Percentiles rank a stretch among this genome's conserved stretches.
phyloP scores from a whole-genome alignment of 2,113 vertebrate species.

The Delphinus delphis region DNA sequence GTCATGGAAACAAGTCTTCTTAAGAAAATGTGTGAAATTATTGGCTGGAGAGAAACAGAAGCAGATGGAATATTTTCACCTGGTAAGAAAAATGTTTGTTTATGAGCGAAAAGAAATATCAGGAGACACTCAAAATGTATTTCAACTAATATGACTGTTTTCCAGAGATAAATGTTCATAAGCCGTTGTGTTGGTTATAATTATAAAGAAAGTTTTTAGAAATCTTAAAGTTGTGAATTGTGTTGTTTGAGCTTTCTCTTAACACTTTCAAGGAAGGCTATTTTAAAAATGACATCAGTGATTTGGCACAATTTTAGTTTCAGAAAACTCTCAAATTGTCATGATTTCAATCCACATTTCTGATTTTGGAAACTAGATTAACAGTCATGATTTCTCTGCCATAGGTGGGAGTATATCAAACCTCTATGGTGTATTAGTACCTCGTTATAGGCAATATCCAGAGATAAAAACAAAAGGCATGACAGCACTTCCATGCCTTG shows the following conservation, averaged over 20 bases:
- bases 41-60: conserved; percentile 81
- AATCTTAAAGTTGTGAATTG: background rate
- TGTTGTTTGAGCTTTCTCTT: background rate
- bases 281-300: background rate
- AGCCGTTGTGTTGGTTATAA: background rate
- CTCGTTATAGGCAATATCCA: conserved; percentile 82
- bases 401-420: conserved; percentile 84
- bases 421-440: conserved; percentile 82
- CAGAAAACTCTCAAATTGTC: background rate
- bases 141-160: background rate
- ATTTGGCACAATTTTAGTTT: background rate
- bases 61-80: conserved; percentile 85
- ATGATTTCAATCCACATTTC: background rate
- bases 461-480: conserved; percentile 84
- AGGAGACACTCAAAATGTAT: background rate
- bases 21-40: conserved; percentile 84
- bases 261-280: background rate
- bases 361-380: background rate
- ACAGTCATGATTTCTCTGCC: background rate
- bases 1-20: conserved; percentile 83
- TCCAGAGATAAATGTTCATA: background rate
- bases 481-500: conserved; percentile 75
- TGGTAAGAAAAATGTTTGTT: conserved; percentile 64
- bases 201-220: background rate
- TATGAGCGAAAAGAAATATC: background rate